Base-by-base conservation (phyloP, 2,113 vertebrate genomes). In the Eretmochelys imbricata region DNA sequence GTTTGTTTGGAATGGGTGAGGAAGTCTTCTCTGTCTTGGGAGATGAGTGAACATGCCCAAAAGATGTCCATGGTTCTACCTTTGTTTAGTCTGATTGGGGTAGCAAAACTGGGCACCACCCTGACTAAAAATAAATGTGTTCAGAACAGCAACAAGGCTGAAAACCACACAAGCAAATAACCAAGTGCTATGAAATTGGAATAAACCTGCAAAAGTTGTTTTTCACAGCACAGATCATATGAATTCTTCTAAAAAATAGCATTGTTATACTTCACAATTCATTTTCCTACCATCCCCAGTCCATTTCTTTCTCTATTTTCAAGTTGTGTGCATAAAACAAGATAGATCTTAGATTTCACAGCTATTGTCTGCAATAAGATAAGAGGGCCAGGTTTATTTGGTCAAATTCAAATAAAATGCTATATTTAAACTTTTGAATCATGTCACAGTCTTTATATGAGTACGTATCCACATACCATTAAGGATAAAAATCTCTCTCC, bases 161-260 rank as follows among this genome's bases (percentile, higher is more conserved):
- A 0, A 17, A 0, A 5, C 14, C 54, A 80, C 1, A 0, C 46
- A 84, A 94, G 53, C 89, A 93, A 94, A 96, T 85, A 89, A 88
- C 5, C 38, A 80, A 69, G 31, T 38, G 57, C 88, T 75, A 95
- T 80, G 53, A 91, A 96, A 94, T 20, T 51, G 46, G 76, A 25
- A 90, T 82, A 57, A 84, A 17, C 84, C 89, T 91, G 85, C 80
- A 89, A 87, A 90, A 82, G 11, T 9, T 59, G 82, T 51, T 49
- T 76, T 25, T 76, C 22, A 76, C 69, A 75, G 38, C 22, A 90
- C 55, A 93, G 57, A 35, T 55, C 84, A 24, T 85, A 90, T 69
- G 84, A 90, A 87, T 81, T 6, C 16, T 84, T 93, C 94, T 75
- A 95, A 93, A 96, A 96, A 96, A 89, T 57, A 95, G 65, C 13